phyloP scores from a whole-genome alignment of 2,888 invertebrate genomes.

The Rambutsinella grinnellia region DNA sequence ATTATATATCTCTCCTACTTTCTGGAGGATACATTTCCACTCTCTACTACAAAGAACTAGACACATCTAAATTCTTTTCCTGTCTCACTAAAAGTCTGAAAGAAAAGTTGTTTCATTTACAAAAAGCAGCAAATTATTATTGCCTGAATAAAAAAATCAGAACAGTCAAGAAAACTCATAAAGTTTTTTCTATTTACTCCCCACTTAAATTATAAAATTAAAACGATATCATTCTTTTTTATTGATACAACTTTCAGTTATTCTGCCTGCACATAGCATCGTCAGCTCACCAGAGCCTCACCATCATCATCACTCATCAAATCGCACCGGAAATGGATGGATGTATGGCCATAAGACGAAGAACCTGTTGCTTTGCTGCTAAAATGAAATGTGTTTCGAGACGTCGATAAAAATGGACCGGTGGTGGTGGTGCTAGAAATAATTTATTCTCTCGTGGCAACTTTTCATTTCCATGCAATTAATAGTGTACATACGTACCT shows the following conservation, averaged over 20 bases:
- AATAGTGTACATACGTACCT: not conserved
- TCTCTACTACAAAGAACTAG: not conserved
- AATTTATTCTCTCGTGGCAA: not conserved
- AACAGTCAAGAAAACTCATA: constrained; percentile 32
- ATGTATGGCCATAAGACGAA: constrained; percentile 12
- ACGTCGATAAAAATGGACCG: constrained; percentile 25
- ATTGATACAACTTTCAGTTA: constrained; percentile 29
- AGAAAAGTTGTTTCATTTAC: too few relatives aligned
- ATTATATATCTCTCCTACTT: too few relatives aligned
- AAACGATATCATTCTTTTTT: constrained; percentile 47
- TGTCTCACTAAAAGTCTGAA: not conserved
- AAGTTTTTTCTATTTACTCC: constrained; percentile 43
- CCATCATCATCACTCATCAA: constrained; percentile 13
- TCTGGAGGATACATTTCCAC: too few relatives aligned
- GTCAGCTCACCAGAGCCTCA: constrained; percentile 11
- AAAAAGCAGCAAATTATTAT: not conserved
- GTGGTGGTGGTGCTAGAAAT: constrained; percentile 9
- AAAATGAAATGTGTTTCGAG: constrained; percentile 26
- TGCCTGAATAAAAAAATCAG: constrained; percentile 24
- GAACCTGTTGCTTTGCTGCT: not conserved
- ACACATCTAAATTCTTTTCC: not conserved
- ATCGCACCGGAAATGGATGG: constrained; percentile 37
- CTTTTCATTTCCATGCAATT: not conserved
- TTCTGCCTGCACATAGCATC: not conserved
- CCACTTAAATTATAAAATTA: constrained; percentile 37